A percentile compares a stretch with the other conserved stretches of the same genome.
phyloP scores from a whole-genome alignment of 2,888 invertebrate genomes.

The Ecliptopera silaceata region DNA sequence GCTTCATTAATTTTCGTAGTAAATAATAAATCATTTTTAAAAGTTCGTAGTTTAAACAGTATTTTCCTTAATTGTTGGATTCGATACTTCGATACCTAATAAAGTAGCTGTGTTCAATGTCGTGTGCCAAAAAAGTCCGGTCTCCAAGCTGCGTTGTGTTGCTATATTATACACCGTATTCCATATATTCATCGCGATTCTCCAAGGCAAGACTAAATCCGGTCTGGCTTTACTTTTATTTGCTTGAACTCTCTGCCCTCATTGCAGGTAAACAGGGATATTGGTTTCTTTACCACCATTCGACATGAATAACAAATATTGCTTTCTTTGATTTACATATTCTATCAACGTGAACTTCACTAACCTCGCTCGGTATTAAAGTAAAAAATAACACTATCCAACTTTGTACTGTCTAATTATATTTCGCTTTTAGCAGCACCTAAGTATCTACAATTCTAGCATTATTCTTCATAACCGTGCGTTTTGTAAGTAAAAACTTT shows the following conservation, averaged over 20 bases:
- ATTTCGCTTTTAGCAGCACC: not conserved
- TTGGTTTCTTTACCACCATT: conserved; percentile 28
- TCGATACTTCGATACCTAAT: conserved; percentile 49
- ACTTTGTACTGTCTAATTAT: not conserved
- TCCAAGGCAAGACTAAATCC: conserved; percentile 61
- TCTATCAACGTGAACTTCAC: not conserved
- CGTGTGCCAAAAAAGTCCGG: conserved; percentile 63
- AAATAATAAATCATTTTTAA: not conserved
- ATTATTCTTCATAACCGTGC: not conserved
- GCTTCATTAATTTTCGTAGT: not conserved
- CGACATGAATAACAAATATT: conserved; percentile 18
- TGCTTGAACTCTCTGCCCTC: conserved; percentile 43
- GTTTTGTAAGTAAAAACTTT: not conserved
- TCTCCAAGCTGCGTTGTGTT: conserved; percentile 43
- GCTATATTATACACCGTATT: conserved; percentile 38
- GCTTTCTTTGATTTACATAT: conserved; percentile 11
- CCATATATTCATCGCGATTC: conserved; percentile 45
- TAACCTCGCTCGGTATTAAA: too few relatives aligned
- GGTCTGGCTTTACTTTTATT: conserved; percentile 56
- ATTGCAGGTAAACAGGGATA: conserved; percentile 42
- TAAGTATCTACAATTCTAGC: not conserved
- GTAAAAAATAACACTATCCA: too few relatives aligned
- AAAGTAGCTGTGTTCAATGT: conserved; percentile 58
- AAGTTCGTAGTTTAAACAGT: conserved; percentile 5
- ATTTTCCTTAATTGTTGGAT: conserved; percentile 46